Evolutionary conservation across 2,888 invertebrate genomes (phyloP), one percentile per base, ranked within the genome.

Genomic region (Syrphus vitripennis): DNA sequence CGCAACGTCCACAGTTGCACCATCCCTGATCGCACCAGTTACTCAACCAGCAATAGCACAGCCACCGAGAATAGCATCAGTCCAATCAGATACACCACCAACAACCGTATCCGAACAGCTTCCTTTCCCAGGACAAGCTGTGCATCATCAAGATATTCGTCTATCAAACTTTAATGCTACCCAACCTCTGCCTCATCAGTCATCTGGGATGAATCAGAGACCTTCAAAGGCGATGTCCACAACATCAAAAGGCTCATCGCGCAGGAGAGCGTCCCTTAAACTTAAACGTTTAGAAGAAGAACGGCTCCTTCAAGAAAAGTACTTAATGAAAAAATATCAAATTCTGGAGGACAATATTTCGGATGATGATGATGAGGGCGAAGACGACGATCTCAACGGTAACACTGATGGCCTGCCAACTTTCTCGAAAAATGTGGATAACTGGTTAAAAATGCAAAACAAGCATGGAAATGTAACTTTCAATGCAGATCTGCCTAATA

Each of bases 251-350:
- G 37, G 37, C 12, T 72, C 61, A 34, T 72, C 50, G 19, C 24
- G 61, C 61, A 34, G 2, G 24, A 24, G 37, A 48, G 12, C 29
- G 6, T 72, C 72, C 24, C 48, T 72, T 61, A 59, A 59, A 45
- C 14, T 71, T 7, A 55, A 71, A 34, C 57, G 45, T 10, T 34
- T 71, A 12, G 59, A 59, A 45, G 45, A 71, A 57, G 50, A 61
- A 37, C 61, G 72, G 24, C 59, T 61, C 0, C 21, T 72, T 26
- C 34, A 61, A n/a, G 50, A 72, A 19, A 61, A 26, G 37, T 72
- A 61, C 14, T 29, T 72, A 12, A 14, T 50, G 59, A 72, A 61
- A 5, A 72, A 72, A 50, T 61, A 61, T 61, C 31, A 72, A 50
- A 72, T 72, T 37, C 48, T 72, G 12, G 72, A 72, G 26, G 50